These are phyloP conservation scores for Rutilus rutilus DNA, from an alignment of 2,113 vertebrate species.

Conservation along the genomic window DNA sequence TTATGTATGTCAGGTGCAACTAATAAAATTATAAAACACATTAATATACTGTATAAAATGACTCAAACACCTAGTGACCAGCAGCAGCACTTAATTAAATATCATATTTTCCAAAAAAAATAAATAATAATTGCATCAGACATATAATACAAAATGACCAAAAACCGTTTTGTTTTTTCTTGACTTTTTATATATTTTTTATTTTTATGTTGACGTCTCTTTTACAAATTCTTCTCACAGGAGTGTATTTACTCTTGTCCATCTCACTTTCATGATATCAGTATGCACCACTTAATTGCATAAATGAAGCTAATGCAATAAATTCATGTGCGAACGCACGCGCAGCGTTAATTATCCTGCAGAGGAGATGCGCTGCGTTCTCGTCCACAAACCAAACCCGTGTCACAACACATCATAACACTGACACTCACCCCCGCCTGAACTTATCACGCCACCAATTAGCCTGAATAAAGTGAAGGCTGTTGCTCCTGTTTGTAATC, in stretches of 20 bases:
- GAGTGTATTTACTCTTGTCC: neutral
- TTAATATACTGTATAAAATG: too few relatives aligned
- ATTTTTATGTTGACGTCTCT: neutral
- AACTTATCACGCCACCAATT: conserved; percentile 74
- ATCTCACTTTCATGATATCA: conserved; percentile 26
- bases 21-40: too few relatives aligned
- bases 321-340: conserved; percentile 50
- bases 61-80: too few relatives aligned
- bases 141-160: too few relatives aligned
- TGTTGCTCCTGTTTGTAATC: conserved; percentile 52
- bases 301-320: conserved; percentile 47
- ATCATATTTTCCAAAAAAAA: too few relatives aligned
- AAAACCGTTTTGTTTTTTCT: too few relatives aligned
- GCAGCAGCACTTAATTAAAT: too few relatives aligned
- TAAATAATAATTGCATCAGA: too few relatives aligned
- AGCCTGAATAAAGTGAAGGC: conserved; percentile 61
- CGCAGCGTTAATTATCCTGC: conserved; percentile 63
- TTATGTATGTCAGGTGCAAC: too few relatives aligned
- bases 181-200: too few relatives aligned
- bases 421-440: conserved; percentile 69
- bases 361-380: conserved; percentile 51
- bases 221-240: neutral
- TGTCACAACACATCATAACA: conserved; percentile 73
- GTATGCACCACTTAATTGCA: neutral
- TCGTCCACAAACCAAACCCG: conserved; percentile 59